Evolutionary conservation across 2,113 vertebrate species (phyloP).

Genomic region (Brachyistius frenatus): DNA sequence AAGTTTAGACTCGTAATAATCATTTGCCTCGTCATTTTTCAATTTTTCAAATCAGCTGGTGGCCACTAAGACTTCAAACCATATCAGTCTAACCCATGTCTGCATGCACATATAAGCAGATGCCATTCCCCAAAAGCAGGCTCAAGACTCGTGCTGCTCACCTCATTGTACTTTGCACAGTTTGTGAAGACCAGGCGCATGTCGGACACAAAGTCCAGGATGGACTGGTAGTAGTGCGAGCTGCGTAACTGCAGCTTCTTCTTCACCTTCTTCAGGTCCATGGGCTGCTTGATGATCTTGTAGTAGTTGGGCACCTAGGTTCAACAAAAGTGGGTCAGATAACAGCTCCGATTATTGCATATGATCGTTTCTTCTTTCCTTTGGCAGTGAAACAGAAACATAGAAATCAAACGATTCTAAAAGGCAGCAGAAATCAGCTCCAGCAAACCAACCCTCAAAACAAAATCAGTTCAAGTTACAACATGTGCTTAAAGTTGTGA

Average conservation of each 20-base stretch:
- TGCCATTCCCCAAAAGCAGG: slow-evolving; percentile 56
- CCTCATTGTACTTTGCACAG: slow-evolving; percentile 99
- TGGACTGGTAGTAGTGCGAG: slow-evolving; percentile 92
- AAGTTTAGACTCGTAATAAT: slow-evolving; percentile 45
- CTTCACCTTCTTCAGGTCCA: slow-evolving; percentile 97
- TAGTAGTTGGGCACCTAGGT: slow-evolving; percentile 98
- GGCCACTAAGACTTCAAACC: slow-evolving; percentile 14
- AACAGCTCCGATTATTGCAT: background rate
- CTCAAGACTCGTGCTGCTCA: slow-evolving; percentile 87
- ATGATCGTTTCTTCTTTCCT: background rate
- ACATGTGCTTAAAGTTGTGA: no score
- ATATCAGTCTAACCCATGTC: slow-evolving; percentile 49
- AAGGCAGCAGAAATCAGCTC: no score
- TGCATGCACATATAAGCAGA: slow-evolving; percentile 50
- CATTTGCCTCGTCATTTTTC: background rate
- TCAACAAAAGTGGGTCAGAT: slow-evolving; percentile 18
- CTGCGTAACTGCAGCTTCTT: slow-evolving; percentile 94
- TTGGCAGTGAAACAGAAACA: no score
- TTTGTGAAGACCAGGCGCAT: slow-evolving; percentile 97
- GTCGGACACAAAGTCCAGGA: slow-evolving; percentile 94
- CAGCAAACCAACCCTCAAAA: no score
- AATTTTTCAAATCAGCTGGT: slow-evolving; percentile 1
- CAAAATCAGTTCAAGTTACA: no score
- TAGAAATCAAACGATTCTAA: no score
- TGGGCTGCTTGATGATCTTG: slow-evolving; percentile 98